Evolutionary conservation across 2,797 vertebrate genomes (phyloP).

Genomic region (Spinus pinus): DNA sequence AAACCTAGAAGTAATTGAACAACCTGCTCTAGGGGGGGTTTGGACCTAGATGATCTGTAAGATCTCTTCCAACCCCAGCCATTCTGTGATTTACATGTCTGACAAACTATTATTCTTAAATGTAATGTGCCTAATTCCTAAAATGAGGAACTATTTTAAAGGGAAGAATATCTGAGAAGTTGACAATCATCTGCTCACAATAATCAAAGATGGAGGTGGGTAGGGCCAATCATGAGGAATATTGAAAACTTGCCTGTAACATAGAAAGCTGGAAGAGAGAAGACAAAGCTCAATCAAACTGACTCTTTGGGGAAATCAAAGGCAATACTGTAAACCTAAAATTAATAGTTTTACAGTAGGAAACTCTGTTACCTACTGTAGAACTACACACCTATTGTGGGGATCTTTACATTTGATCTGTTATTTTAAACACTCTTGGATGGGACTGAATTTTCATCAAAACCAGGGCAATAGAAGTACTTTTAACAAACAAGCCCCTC

Average conservation of each 20-base stretch:
- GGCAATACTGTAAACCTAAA: neutral
- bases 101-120: neutral
- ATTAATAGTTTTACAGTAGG: neutral
- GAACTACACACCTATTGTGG: neutral
- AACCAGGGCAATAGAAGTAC: neutral
- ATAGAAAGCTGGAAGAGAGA: neutral
- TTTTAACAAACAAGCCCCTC: neutral
- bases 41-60: neutral
- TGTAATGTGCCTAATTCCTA: neutral
- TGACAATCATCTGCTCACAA: neutral
- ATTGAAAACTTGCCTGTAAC: neutral
- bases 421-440: neutral
- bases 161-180: neutral
- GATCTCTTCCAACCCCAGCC: neutral
- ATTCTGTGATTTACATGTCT: neutral
- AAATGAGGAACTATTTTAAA: neutral
- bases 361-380: neutral
- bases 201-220: neutral
- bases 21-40: too few species aligned
- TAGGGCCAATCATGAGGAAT: neutral
- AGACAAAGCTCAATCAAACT: neutral
- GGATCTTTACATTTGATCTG: neutral
- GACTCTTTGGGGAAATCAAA: neutral
- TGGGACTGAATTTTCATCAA: neutral
- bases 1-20: neutral